phyloP scores from a whole-genome alignment of 2,113 vertebrate genomes.

The Platichthys stellatus region DNA sequence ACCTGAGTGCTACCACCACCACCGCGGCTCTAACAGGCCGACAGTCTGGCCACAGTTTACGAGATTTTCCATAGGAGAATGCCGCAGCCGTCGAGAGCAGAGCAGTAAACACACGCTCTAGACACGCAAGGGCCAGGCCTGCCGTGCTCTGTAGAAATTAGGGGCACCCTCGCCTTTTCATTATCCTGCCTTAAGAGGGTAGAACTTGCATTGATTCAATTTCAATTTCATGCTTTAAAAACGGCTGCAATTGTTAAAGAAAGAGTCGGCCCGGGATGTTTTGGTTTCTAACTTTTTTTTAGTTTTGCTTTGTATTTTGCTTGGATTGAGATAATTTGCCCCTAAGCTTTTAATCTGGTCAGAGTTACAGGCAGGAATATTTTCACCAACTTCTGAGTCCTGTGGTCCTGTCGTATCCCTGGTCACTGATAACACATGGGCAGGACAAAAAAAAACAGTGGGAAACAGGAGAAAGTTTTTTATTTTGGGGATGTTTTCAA shows the following conservation, averaged over 20 bases:
- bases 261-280: constrained; percentile 43
- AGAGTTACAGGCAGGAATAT: constrained; percentile 72
- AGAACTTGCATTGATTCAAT: constrained; percentile 73
- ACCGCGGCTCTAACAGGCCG: constrained; percentile 61
- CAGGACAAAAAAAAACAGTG: constrained; percentile 15
- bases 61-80: constrained; percentile 80
- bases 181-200: constrained; percentile 68
- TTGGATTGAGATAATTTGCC: constrained; percentile 73
- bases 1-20: constrained; percentile 77
- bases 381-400: constrained; percentile 71
- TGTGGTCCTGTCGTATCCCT: constrained; percentile 52
- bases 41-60: constrained; percentile 79
- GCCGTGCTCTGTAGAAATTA: constrained; percentile 79
- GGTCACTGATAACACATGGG: constrained; percentile 65
- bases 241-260: constrained; percentile 67
- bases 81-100: constrained; percentile 62
- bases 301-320: constrained; percentile 58
- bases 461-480: constrained; percentile 38
- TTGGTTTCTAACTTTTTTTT: constrained; percentile 65
- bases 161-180: constrained; percentile 71
- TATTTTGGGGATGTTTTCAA: constrained; percentile 62
- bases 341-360: constrained; percentile 77
- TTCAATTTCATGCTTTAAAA: constrained; percentile 81
- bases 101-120: constrained; percentile 78
- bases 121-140: constrained; percentile 81